These are phyloP conservation scores for Aptenodytes forsteri DNA, from an alignment of 2,113 vertebrate species.

Conservation along the genomic window DNA sequence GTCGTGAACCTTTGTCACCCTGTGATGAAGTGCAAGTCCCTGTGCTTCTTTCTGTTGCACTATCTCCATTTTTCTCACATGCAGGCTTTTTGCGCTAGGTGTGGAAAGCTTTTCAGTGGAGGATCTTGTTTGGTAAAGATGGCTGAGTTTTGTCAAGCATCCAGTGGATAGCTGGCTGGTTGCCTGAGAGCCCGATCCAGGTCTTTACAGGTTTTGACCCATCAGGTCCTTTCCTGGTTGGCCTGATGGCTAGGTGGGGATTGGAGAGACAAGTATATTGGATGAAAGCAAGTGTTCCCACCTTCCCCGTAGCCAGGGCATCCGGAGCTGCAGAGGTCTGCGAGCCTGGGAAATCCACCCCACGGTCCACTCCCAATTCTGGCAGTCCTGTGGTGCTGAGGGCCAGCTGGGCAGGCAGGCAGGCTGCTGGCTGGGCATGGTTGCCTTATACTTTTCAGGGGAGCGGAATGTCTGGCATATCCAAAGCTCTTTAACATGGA, in stretches of 20 bases:
- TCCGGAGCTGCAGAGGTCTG: neutral
- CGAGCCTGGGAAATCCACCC: neutral
- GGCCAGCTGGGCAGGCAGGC: neutral
- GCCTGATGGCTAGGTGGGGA: neutral
- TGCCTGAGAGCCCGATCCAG: fast-evolving
- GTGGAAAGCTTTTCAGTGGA: neutral
- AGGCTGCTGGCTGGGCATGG: neutral
- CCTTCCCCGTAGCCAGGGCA: neutral
- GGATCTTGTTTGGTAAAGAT: neutral
- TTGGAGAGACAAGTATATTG: neutral
- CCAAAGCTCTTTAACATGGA: neutral
- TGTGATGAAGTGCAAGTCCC: neutral
- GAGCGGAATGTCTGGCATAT: neutral
- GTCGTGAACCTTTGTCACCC: neutral
- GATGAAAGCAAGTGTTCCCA: neutral
- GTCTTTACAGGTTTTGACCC: neutral
- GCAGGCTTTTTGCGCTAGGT: neutral
- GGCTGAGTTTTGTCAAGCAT: neutral
- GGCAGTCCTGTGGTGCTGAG: neutral
- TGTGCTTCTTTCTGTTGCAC: neutral
- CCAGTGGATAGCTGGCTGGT: neutral
- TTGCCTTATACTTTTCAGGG: neutral
- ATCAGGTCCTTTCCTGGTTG: neutral
- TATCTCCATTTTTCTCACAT: neutral
- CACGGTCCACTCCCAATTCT: neutral